Conservation (phyloP, 2,113 vertebrate genomes). For the Rhegmatorhina hoffmannsi region DNA sequence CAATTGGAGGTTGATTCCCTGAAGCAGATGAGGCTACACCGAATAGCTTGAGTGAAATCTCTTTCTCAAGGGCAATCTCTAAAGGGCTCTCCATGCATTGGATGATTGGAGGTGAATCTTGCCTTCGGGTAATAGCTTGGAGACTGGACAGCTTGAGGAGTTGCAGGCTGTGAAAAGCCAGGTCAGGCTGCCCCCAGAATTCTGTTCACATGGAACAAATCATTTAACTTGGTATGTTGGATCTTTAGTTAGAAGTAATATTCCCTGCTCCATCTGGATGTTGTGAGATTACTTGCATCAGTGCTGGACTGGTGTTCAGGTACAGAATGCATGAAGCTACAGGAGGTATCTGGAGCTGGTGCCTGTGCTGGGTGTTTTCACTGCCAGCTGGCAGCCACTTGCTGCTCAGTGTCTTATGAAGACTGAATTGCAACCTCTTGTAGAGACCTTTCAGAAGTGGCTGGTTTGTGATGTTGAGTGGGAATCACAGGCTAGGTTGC, state of each 20-base stretch:
- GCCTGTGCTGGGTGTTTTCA: not conserved
- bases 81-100: not conserved
- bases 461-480: not conserved
- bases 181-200: not conserved
- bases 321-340: not conserved
- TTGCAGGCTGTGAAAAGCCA: not conserved
- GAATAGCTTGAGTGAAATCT: not conserved
- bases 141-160: not conserved
- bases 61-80: not conserved
- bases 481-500: not conserved
- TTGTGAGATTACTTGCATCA: not conserved
- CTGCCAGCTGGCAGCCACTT: not conserved
- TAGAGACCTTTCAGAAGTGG: not conserved
- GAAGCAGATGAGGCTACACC: not conserved
- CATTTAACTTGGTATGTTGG: rapidly evolving
- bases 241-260: not conserved
- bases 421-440: not conserved
- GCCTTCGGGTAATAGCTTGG: not conserved
- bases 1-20: not conserved
- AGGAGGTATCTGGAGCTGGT: not conserved
- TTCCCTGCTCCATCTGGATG: not conserved
- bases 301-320: not conserved
- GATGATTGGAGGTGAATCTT: not conserved
- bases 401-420: not conserved
- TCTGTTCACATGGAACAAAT: not conserved